Evolutionary conservation across 2,797 vertebrate genomes (phyloP).

Genomic region (Pseudochirops cupreus): DNA sequence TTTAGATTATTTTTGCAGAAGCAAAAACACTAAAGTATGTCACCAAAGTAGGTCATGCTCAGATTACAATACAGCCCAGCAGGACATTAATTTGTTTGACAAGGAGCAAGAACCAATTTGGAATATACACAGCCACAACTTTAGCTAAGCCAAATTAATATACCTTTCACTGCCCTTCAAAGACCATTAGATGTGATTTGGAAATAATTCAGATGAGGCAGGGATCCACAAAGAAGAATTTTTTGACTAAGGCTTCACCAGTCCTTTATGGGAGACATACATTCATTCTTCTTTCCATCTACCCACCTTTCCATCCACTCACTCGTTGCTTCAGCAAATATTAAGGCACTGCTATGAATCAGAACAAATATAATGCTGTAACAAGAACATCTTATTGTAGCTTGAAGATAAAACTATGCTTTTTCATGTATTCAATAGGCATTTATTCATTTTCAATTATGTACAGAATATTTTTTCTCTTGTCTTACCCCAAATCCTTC

Average conservation of each 20-base stretch:
- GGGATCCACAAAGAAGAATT: neutral
- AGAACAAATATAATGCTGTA: neutral
- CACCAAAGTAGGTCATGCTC: constrained; percentile 8
- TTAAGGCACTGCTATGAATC: neutral
- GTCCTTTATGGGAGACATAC: neutral
- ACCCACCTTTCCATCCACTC: neutral
- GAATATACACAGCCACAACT: constrained; percentile 1
- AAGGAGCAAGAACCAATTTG: constrained; percentile 5
- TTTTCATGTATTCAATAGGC: neutral
- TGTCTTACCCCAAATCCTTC: neutral
- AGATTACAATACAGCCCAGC: constrained; percentile 4
- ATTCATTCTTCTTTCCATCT: neutral
- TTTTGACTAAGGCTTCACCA: neutral
- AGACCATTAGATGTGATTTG: neutral
- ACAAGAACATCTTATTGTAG: neutral
- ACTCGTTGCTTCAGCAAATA: neutral
- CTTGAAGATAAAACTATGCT: neutral
- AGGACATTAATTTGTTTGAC: constrained; percentile 12
- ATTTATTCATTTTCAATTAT: neutral
- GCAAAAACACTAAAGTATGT: neutral
- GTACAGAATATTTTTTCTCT: neutral
- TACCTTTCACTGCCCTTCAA: neutral
- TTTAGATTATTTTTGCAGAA: constrained; percentile 5
- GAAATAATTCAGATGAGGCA: neutral
- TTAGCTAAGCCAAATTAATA: neutral